Evolutionary conservation across 2,888 invertebrate genomes (phyloP).

Genomic region (Shargacucullia verbasci): DNA sequence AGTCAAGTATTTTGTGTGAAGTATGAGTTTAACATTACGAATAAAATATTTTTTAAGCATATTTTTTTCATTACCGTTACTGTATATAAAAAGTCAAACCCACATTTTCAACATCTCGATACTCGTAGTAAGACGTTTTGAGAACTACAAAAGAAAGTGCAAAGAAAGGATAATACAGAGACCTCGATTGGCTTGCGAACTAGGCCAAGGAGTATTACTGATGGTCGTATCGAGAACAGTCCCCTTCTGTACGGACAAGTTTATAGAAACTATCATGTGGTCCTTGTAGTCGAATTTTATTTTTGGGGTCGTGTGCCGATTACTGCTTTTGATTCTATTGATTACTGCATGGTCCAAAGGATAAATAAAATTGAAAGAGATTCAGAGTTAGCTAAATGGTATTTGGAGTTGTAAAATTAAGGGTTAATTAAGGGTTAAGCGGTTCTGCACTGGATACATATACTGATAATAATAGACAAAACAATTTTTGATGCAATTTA

Average conservation of each 20-base stretch:
- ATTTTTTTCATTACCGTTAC: constrained; percentile 1
- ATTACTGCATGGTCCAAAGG: too few relatives aligned
- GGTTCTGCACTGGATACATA: too few relatives aligned
- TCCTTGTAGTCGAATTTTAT: constrained; percentile 22
- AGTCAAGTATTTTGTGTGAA: too few relatives aligned
- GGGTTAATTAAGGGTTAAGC: too few relatives aligned
- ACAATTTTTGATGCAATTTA: too few relatives aligned
- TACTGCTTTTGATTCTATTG: too few relatives aligned
- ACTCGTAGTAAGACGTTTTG: constrained; percentile 29
- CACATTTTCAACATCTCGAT: constrained; percentile 7
- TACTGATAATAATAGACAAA: too few relatives aligned
- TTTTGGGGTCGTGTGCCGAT: constrained; percentile 17
- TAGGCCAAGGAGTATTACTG: constrained; percentile 48
- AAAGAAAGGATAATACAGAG: constrained; percentile 38
- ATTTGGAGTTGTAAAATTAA: too few relatives aligned
- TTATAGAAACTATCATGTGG: constrained; percentile 35
- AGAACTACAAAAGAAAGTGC: constrained; percentile 35
- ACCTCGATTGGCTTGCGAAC: constrained; percentile 41
- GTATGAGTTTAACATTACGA: too few relatives aligned
- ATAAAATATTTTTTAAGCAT: too few relatives aligned
- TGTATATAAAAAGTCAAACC: constrained; percentile 14
- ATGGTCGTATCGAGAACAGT: constrained; percentile 48
- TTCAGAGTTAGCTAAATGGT: too few relatives aligned
- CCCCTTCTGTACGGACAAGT: constrained; percentile 17
- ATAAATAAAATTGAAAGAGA: too few relatives aligned